phyloP scores from a whole-genome alignment of 2,113 vertebrate genomes.

The Puntigrus tetrazona region DNA sequence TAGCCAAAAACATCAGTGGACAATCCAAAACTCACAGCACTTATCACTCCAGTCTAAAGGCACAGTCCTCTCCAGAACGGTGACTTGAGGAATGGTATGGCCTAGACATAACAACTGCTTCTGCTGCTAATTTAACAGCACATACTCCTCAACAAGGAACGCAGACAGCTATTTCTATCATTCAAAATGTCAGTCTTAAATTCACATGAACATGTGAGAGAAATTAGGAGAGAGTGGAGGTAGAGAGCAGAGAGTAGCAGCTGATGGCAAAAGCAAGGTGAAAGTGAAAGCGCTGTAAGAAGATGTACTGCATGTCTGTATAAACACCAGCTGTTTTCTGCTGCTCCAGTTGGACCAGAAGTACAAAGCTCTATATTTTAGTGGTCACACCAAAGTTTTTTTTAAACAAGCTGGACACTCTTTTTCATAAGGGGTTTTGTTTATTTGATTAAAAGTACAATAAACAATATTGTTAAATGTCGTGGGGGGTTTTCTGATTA shows the following conservation, averaged over 20 bases:
- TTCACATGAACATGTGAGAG: constrained; percentile 38
- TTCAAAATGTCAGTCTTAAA: constrained; percentile 16
- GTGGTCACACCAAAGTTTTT: no score
- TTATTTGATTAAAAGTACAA: no score
- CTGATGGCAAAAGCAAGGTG: background rate
- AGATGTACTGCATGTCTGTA: background rate
- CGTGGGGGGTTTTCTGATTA: no score
- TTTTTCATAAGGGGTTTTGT: no score
- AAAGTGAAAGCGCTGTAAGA: background rate
- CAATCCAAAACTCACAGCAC: background rate
- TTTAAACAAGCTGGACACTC: no score
- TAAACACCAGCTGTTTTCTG: background rate
- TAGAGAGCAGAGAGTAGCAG: background rate
- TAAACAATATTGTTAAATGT: no score
- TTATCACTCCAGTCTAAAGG: background rate
- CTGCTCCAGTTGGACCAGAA: background rate
- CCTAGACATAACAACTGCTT: constrained; percentile 44
- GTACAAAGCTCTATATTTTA: background rate
- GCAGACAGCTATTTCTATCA: constrained; percentile 55
- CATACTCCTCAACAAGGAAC: constrained; percentile 61
- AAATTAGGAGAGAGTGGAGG: constrained; percentile 3
- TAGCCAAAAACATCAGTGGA: constrained; percentile 15
- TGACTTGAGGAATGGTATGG: constrained; percentile 15
- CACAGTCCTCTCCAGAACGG: background rate
- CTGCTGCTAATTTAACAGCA: constrained; percentile 43